phyloP scores from a whole-genome alignment of 2,797 vertebrate genomes.

The Thamnophis elegans region DNA sequence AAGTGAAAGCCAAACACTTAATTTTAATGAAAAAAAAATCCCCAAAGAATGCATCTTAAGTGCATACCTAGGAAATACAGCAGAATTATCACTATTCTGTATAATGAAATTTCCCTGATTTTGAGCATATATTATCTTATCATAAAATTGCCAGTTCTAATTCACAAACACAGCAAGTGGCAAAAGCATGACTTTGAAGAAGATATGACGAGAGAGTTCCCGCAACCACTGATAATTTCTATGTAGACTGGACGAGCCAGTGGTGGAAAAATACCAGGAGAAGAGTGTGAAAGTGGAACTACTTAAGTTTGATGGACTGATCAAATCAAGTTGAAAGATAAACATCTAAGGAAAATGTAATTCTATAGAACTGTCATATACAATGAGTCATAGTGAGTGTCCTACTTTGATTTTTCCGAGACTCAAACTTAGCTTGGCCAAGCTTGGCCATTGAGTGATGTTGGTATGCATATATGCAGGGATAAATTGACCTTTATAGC shows the following conservation, averaged over 20 bases:
- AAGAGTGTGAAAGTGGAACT: neutral
- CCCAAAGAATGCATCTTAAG: neutral
- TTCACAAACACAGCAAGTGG: neutral
- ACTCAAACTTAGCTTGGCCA: neutral
- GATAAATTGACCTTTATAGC: neutral
- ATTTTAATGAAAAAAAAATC: neutral
- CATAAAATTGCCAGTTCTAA: neutral
- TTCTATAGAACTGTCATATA: neutral
- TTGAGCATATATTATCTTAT: neutral
- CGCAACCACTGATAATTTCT: neutral
- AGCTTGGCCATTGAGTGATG: neutral
- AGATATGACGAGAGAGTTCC: neutral
- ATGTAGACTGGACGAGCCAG: neutral
- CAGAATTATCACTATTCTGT: slow-evolving; percentile 1
- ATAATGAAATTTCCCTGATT: neutral
- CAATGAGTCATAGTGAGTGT: neutral
- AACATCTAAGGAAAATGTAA: neutral
- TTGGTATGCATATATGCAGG: neutral
- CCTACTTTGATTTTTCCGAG: neutral
- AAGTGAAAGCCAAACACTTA: neutral
- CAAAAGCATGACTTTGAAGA: neutral
- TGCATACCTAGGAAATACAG: neutral
- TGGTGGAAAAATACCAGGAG: neutral
- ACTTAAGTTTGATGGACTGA: neutral
- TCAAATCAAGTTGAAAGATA: neutral